phyloP scores from a whole-genome alignment of 2,113 vertebrate genomes.

The Gila orcuttii region DNA sequence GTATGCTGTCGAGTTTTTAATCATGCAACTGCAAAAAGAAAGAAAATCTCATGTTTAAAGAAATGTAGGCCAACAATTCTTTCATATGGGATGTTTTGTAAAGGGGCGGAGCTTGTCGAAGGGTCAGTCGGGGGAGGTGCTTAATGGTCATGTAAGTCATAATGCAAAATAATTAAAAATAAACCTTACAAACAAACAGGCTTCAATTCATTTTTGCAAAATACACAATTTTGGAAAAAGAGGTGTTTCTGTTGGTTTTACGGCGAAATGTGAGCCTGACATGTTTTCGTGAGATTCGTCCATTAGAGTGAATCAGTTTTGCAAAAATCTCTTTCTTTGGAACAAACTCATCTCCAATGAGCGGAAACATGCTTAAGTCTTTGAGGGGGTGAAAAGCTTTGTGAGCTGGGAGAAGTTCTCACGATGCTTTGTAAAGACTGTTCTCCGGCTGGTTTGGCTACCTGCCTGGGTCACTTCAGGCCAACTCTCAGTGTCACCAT shows the following conservation, averaged over 20 bases:
- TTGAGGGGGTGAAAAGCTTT: conserved; percentile 37
- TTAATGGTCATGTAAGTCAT: not conserved
- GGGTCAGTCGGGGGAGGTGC: not conserved
- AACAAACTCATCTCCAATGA: not conserved
- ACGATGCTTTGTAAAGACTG: conserved; percentile 50
- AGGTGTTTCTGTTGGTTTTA: not conserved
- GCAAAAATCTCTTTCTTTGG: not conserved
- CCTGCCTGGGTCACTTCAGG: conserved; percentile 53
- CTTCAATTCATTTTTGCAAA: not conserved
- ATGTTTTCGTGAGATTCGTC: not conserved
- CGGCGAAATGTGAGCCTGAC: not conserved
- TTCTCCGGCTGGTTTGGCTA: conserved; percentile 48
- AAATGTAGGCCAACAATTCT: too few relatives aligned
- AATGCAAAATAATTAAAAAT: not conserved
- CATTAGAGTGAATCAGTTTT: not conserved
- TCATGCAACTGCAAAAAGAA: not conserved
- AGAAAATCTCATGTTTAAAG: too few relatives aligned
- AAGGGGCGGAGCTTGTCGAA: not conserved
- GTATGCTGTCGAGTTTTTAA: not conserved
- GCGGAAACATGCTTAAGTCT: conserved; percentile 33
- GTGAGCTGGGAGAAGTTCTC: conserved; percentile 51
- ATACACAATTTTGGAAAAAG: not conserved
- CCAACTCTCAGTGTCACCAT: conserved; percentile 32
- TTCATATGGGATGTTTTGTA: too few relatives aligned
- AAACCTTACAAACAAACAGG: not conserved